Base-by-base conservation (phyloP, 2,888 invertebrate species). In the Folsomia manolachei region DNA sequence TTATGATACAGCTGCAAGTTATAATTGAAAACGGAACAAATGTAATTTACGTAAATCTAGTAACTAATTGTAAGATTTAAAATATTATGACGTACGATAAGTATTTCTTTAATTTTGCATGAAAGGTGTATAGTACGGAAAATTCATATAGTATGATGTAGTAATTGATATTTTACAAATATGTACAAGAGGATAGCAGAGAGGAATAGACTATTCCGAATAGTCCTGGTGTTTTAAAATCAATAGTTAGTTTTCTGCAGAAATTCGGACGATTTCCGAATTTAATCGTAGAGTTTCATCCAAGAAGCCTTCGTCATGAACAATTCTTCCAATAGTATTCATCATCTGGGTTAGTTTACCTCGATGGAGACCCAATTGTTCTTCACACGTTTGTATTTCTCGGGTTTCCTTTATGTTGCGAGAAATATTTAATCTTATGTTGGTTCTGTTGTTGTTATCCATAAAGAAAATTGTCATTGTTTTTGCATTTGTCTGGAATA, bases 221-320 rank as follows among this genome's bases (percentile, higher is more conserved):
- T 52, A n/a, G n/a, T 61, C 9, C 61, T 51, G 14, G 51, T 51
- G 61, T 18, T 4, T 24, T 21, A 63, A 63, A 63, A 7, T 23
- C 9, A 27, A 62, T 65, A n/a, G 84, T 88, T 88, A 90, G 86
- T 90, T 89, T 83, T 88, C 88, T 80, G 90, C 89, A 77, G 92
- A 90, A 85, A 93, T 87, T 81, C 88, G 88, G 84, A 90, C 90
- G 83, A 94, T 93, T 82, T 90, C 89, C 77, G 90, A 88, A 85
- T 95, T 94, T 82, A 94, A 91, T 80, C 89, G 88, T 79, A 93
- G 85, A 82, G 92, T 86, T 84, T 93, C 92, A 66, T 87, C 87
- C 81, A 93, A 87, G 83, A 92, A 95, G 73, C 87, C 85, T 80
- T 89, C 87, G 84, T 94, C 90, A 66, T 87, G 85, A 82, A 93